Percentiles rank a stretch among this genome's conserved stretches.
Evolutionary conservation across 2,888 invertebrate genomes (phyloP).

Genomic region (Tachina fera): DNA sequence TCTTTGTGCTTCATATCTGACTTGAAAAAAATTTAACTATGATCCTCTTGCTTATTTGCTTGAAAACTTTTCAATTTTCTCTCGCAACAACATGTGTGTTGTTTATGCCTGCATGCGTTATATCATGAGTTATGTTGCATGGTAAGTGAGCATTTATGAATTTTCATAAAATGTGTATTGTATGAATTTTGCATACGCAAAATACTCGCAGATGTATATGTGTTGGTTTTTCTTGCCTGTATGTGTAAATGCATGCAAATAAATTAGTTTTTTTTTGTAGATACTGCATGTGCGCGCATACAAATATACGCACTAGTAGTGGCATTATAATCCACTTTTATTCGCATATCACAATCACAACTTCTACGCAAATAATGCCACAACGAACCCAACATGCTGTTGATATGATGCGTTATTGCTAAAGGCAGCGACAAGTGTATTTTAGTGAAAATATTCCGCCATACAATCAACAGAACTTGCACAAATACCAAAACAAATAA

Average conservation of each 20-base stretch:
- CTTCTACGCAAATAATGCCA: constrained; percentile 71
- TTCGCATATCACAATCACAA: constrained; percentile 77
- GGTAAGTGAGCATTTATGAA: constrained; percentile 64
- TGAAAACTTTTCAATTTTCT: constrained; percentile 16
- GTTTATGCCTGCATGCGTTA: constrained; percentile 23
- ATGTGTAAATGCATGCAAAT: constrained; percentile 1
- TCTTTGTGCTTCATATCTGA: too few relatives aligned
- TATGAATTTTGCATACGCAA: constrained; percentile 37
- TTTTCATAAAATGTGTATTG: constrained; percentile 46
- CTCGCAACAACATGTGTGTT: constrained; percentile 8
- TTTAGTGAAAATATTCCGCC: constrained; percentile 51
- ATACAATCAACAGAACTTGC: constrained; percentile 23
- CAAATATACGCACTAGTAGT: constrained; percentile 19
- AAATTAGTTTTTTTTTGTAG: constrained; percentile 7
- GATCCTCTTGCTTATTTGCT: neutral
- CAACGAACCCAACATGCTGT: constrained; percentile 51
- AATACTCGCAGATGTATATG: neutral
- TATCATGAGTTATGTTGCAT: constrained; percentile 61
- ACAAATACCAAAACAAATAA: neutral
- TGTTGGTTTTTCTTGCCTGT: constrained; percentile 14
- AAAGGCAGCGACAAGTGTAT: constrained; percentile 63
- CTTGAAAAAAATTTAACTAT: neutral
- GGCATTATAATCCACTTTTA: constrained; percentile 78
- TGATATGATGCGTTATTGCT: constrained; percentile 58
- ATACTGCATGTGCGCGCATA: neutral